Evolutionary conservation across 2,113 vertebrate species (phyloP).

Genomic region (Bungarus multicinctus): DNA sequence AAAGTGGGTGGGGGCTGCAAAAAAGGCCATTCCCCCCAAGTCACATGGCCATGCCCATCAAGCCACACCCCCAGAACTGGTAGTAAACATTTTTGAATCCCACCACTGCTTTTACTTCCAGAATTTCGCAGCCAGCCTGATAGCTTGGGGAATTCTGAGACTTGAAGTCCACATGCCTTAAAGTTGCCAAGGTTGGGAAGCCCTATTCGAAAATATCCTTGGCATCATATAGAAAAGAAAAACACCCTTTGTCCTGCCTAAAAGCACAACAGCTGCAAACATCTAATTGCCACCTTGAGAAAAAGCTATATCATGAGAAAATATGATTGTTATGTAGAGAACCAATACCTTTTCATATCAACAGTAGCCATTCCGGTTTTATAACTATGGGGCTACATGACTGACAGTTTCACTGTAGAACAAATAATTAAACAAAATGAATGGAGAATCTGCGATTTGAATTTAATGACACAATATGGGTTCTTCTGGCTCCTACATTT

Average conservation of each 20-base stretch:
- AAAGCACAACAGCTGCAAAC: slow-evolving; percentile 45
- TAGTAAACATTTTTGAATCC: no score
- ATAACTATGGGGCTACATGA: slow-evolving; percentile 58
- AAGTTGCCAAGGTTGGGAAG: not conserved
- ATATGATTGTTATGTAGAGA: slow-evolving; percentile 45
- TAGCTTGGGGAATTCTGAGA: not conserved
- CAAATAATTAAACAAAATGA: not conserved
- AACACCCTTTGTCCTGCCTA: not conserved
- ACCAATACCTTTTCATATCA: slow-evolving; percentile 69
- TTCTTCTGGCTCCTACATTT: slow-evolving; percentile 11
- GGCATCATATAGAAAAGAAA: not conserved
- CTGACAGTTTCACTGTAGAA: slow-evolving; percentile 65
- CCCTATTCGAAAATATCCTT: not conserved
- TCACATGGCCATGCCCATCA: no score
- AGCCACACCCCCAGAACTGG: no score
- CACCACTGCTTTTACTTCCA: no score
- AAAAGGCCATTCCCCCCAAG: no score
- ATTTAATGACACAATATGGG: slow-evolving; percentile 38
- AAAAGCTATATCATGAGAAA: slow-evolving; percentile 57
- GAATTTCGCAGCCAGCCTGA: no score
- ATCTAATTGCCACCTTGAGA: slow-evolving; percentile 60
- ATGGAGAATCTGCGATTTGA: slow-evolving; percentile 37
- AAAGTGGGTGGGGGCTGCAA: no score
- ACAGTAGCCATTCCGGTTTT: slow-evolving; percentile 68
- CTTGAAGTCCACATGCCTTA: not conserved